Evolutionary conservation across 1,140 invertebrate species (phyloP).

Genomic region (Ceratina calcarata): DNA sequence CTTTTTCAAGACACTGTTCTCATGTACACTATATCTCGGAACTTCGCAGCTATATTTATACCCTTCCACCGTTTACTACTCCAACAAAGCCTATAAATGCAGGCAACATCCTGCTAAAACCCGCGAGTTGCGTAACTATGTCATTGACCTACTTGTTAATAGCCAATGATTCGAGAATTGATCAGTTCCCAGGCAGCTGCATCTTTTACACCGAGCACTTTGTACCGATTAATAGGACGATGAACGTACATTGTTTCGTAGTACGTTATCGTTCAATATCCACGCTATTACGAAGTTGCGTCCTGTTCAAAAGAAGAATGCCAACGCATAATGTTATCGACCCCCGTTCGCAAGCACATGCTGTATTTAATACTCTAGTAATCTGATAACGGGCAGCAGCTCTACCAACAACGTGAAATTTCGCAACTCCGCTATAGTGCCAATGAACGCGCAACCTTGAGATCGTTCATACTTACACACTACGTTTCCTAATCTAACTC

Average conservation of each 20-base stretch:
- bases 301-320: too few relatives aligned
- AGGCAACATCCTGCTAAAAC: slow-evolving; percentile 8
- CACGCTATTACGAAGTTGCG: too few relatives aligned
- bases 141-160: slow-evolving; percentile 59
- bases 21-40: background rate
- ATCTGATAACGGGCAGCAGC: slow-evolving; percentile 55
- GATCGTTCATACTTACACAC: background rate
- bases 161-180: slow-evolving; percentile 24
- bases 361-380: slow-evolving; percentile 42
- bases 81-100: slow-evolving; percentile 38
- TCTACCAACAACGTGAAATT: slow-evolving; percentile 49
- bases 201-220: background rate
- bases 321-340: slow-evolving; percentile 44
- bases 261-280: too few relatives aligned
- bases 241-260: too few relatives aligned
- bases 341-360: slow-evolving; percentile 15
- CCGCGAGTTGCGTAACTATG: slow-evolving; percentile 55
- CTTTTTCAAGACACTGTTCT: too few relatives aligned
- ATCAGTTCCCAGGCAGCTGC: slow-evolving; percentile 35
- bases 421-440: slow-evolving; percentile 62
- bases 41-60: slow-evolving; percentile 17
- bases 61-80: slow-evolving; percentile 10
- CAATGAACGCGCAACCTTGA: slow-evolving; percentile 57
- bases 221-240: too few relatives aligned
- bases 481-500: slow-evolving; percentile 21